Conservation (phyloP, 2,797 vertebrate genomes). For the Coregonus ussuriensis region DNA sequence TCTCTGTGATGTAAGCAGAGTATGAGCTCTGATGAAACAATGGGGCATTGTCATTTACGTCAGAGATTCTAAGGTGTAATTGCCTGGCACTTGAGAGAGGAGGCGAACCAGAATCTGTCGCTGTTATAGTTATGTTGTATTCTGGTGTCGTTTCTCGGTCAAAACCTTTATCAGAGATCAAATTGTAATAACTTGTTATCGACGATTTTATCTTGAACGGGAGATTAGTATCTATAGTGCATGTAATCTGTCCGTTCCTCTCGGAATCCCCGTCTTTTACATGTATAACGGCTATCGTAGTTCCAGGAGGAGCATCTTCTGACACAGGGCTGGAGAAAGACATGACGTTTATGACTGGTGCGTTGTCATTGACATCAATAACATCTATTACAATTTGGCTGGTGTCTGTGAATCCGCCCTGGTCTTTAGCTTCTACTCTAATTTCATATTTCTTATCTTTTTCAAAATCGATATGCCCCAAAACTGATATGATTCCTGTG, state of each 20-base stretch:
- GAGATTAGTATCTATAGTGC: constrained; percentile 43
- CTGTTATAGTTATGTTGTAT: constrained; percentile 35
- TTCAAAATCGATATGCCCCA: constrained; percentile 56
- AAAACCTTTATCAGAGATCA: constrained; percentile 25
- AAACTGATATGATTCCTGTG: constrained; percentile 49
- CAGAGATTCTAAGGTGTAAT: constrained; percentile 56
- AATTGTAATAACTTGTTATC: constrained; percentile 29
- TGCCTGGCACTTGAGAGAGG: constrained; percentile 55
- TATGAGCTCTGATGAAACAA: constrained; percentile 42
- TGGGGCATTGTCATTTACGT: constrained; percentile 70
- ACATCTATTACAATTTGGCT: constrained; percentile 60
- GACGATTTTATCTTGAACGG: constrained; percentile 33
- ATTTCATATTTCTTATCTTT: constrained; percentile 48
- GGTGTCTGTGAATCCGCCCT: constrained; percentile 43
- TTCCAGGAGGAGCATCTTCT: constrained; percentile 37
- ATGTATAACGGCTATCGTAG: constrained; percentile 38
- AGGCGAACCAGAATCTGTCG: constrained; percentile 50
- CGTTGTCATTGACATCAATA: constrained; percentile 51
- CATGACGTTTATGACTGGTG: constrained; percentile 16
- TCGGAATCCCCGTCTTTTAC: constrained; percentile 53
- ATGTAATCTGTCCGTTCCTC: constrained; percentile 63
- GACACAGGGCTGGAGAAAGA: constrained; percentile 26
- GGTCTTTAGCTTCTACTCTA: constrained; percentile 58
- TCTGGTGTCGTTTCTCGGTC: constrained; percentile 32
- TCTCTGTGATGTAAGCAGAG: too few relatives aligned